Conservation (phyloP, 2,888 invertebrate species). For the Rambutsinella grinnellia region DNA sequence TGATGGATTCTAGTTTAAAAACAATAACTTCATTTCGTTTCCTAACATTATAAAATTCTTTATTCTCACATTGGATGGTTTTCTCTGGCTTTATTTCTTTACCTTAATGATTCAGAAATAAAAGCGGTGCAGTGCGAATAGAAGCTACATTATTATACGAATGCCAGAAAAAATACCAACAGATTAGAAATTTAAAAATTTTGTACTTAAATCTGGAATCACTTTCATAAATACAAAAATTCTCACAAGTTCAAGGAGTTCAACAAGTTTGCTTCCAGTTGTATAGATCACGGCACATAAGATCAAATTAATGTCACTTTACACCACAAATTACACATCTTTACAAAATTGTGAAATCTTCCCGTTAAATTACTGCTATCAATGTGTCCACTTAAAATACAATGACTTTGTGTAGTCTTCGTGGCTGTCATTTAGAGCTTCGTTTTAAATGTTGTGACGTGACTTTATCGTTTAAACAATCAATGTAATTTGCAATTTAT, state of each 20-base stretch:
- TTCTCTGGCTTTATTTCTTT: slow-evolving; percentile 38
- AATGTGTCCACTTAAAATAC: too few relatives aligned
- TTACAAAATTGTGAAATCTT: too few relatives aligned
- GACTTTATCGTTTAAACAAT: background rate
- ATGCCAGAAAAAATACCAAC: background rate
- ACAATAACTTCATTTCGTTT: slow-evolving; percentile 2
- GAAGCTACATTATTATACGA: background rate
- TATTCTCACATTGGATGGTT: slow-evolving; percentile 33
- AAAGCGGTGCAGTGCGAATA: background rate
- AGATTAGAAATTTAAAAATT: too few relatives aligned
- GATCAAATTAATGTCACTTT: background rate
- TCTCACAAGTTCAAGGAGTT: slow-evolving; percentile 21
- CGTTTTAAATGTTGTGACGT: background rate
- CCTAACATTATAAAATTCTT: slow-evolving; percentile 16
- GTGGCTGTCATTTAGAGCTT: background rate
- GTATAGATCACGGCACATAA: background rate
- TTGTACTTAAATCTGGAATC: too few relatives aligned
- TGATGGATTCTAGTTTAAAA: background rate
- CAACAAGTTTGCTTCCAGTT: background rate
- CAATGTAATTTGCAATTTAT: too few relatives aligned
- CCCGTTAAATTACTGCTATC: too few relatives aligned
- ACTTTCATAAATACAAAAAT: slow-evolving; percentile 26
- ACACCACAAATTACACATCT: background rate
- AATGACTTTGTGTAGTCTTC: background rate
- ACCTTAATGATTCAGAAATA: background rate